phyloP scores from a whole-genome alignment of 2,797 vertebrate species.

The Dryobates pubescens region DNA sequence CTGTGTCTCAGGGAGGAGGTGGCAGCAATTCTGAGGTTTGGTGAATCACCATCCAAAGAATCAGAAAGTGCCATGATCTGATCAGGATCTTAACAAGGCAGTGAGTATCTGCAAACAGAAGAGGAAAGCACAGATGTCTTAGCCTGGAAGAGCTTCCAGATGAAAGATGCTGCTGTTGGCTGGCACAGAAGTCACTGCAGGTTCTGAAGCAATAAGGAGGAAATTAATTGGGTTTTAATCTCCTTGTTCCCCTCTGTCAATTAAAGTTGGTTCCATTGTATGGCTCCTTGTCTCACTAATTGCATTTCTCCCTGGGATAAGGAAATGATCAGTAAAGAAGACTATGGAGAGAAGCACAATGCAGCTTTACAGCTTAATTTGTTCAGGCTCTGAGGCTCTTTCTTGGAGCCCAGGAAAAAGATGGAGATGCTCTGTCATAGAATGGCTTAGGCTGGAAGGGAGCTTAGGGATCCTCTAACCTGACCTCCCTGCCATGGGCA shows the following conservation, averaged over 20 bases:
- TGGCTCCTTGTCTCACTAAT: not conserved
- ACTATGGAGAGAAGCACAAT: not conserved
- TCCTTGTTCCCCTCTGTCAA: not conserved
- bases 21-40: not conserved
- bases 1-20: accelerated
- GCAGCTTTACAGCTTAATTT: not conserved
- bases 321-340: not conserved
- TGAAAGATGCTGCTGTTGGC: not conserved
- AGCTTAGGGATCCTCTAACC: no score
- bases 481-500: no score
- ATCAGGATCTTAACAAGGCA: not conserved
- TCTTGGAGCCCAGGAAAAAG: not conserved
- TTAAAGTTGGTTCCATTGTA: not conserved
- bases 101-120: not conserved
- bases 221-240: not conserved
- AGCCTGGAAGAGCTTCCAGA: not conserved
- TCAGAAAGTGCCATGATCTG: not conserved
- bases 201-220: not conserved
- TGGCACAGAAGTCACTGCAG: not conserved
- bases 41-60: not conserved
- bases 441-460: no score
- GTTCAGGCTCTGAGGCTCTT: not conserved
- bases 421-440: not conserved
- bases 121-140: not conserved
- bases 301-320: not conserved